Evolutionary conservation across 2,888 invertebrate genomes (phyloP).

Genomic region (Drosophila gaucha): DNA sequence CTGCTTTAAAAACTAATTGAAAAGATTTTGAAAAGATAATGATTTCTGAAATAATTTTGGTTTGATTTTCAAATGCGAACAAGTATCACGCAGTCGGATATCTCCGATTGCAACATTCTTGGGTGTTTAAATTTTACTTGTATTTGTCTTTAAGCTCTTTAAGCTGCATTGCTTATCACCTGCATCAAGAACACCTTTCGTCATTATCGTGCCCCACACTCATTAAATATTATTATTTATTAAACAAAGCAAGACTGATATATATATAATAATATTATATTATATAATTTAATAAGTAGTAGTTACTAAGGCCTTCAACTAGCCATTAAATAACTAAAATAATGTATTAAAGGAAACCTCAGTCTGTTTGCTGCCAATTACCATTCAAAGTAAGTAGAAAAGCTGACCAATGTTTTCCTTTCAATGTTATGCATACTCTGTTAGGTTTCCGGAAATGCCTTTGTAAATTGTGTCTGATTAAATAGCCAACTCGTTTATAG

Average conservation of each 20-base stretch:
- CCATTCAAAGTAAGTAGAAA: background rate
- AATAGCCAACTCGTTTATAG: constrained; percentile 3
- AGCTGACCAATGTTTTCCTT: background rate
- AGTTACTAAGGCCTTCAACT: background rate
- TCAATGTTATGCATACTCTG: background rate
- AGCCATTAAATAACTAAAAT: background rate
- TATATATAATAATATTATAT: background rate
- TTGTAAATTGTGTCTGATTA: constrained; percentile 12
- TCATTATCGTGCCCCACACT: background rate
- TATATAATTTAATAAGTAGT: background rate
- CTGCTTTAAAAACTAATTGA: too few species aligned
- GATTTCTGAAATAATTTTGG: too few species aligned
- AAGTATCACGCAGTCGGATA: too few species aligned
- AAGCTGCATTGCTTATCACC: background rate
- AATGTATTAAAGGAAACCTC: background rate
- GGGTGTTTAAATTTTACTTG: too few species aligned
- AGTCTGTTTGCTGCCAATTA: background rate
- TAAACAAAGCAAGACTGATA: background rate
- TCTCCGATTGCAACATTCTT: too few species aligned
- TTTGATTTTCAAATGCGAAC: too few species aligned
- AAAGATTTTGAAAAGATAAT: too few species aligned
- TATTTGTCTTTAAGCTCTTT: background rate
- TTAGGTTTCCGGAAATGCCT: background rate
- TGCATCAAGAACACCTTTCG: background rate
- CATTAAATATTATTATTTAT: background rate